Evolutionary conservation across 2,113 vertebrate species (phyloP).

Genomic region (Brienomyrus longianalis): DNA sequence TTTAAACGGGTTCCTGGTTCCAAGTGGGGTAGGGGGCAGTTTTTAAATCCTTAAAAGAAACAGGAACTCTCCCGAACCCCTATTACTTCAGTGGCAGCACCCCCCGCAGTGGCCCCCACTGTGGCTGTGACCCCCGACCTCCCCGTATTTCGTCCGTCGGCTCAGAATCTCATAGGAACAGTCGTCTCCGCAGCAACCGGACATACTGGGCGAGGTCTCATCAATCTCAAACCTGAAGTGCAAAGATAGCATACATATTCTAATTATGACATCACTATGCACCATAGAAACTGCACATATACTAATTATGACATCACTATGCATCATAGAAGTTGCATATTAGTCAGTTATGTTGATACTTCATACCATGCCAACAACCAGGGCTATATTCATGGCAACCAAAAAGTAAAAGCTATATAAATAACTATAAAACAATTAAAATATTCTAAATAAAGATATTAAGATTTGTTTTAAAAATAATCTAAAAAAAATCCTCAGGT

Average conservation of each 20-base stretch:
- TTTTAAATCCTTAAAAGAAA: neutral
- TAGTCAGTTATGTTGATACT: neutral
- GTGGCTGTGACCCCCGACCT: slow-evolving; percentile 71
- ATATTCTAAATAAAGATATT: neutral
- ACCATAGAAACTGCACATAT: neutral
- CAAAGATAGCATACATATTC: neutral
- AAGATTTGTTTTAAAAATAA: neutral
- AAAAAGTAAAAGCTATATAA: neutral
- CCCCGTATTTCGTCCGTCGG: slow-evolving; percentile 82
- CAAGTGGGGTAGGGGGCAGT: slow-evolving; percentile 7
- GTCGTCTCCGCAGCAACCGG: slow-evolving; percentile 83
- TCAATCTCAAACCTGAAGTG: slow-evolving; percentile 77
- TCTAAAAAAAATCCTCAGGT: neutral
- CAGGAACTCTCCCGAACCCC: neutral
- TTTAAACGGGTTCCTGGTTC: slow-evolving; percentile 3
- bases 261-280: neutral
- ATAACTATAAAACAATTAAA: neutral
- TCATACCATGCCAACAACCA: neutral
- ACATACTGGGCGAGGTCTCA: slow-evolving; percentile 81
- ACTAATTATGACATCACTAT: neutral
- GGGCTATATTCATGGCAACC: neutral
- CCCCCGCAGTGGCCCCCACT: slow-evolving; percentile 75
- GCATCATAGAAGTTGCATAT: neutral
- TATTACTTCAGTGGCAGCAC: slow-evolving; percentile 74
- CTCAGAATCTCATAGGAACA: slow-evolving; percentile 88